Conservation (phyloP, 2,888 invertebrate species). For the Ophion obscuratus region DNA sequence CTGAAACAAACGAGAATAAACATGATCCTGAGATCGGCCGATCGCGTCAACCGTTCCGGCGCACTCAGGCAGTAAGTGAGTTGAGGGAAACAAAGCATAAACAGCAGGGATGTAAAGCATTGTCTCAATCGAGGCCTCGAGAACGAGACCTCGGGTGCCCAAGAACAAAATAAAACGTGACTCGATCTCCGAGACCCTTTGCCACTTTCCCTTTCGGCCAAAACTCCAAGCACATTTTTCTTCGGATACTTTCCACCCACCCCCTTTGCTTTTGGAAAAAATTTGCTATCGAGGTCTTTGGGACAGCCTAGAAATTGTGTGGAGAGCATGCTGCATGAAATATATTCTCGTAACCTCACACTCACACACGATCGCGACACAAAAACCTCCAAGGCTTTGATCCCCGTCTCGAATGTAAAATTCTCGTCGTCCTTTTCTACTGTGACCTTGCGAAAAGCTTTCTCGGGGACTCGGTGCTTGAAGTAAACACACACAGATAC, state of each 20-base stretch:
- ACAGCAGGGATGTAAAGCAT: neutral
- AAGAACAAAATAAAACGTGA: conserved; percentile 11
- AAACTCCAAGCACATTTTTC: neutral
- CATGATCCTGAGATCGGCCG: conserved; percentile 81
- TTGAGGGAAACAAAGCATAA: neutral
- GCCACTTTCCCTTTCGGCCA: neutral
- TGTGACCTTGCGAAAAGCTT: conserved; percentile 43
- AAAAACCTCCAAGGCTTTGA: neutral
- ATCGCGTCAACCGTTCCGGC: conserved; percentile 80
- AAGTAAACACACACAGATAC: neutral
- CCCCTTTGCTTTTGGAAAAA: neutral
- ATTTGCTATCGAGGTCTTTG: neutral
- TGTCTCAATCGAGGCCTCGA: neutral
- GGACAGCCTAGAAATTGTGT: neutral
- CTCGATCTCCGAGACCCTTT: neutral
- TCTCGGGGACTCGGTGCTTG: conserved; percentile 54
- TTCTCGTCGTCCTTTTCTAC: neutral
- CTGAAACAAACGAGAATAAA: conserved; percentile 78
- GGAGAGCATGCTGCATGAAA: conserved; percentile 71
- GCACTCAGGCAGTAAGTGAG: conserved; percentile 81
- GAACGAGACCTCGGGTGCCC: neutral
- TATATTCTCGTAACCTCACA: conserved; percentile 14
- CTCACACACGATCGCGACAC: neutral
- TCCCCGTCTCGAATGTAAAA: neutral
- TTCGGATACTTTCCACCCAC: neutral